Conservation (phyloP, 2,888 invertebrate genomes). For the Apamea sordens region DNA sequence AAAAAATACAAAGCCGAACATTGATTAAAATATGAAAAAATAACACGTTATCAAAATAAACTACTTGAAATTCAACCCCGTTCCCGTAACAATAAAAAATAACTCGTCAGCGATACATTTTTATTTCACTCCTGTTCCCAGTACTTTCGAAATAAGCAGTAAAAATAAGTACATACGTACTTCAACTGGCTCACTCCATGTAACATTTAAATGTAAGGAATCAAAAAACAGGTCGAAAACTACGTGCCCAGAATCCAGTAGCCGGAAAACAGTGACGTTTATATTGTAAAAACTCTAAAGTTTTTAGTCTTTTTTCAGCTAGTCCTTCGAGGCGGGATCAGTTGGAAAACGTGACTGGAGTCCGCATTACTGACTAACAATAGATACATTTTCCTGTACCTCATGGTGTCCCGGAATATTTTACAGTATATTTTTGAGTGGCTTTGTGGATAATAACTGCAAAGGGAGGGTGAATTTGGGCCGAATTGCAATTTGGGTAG, state of each 20-base stretch:
- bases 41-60: not conserved
- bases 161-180: conserved; percentile 23
- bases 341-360: conserved; percentile 54
- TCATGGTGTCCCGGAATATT: conserved; percentile 38
- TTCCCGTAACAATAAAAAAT: conserved; percentile 25
- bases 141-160: conserved; percentile 42
- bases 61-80: conserved; percentile 5
- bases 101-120: conserved; percentile 9
- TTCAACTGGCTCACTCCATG: conserved; percentile 5
- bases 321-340: conserved; percentile 38
- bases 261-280: conserved; percentile 32
- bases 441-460: conserved; percentile 41
- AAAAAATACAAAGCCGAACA: not conserved
- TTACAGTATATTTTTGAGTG: conserved; percentile 45
- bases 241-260: conserved; percentile 57
- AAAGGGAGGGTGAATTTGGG: conserved; percentile 25
- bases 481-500: conserved; percentile 4
- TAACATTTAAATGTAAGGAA: conserved; percentile 52
- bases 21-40: conserved; percentile 18
- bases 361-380: conserved; percentile 50
- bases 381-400: conserved; percentile 45
- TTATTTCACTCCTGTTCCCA: conserved; percentile 31
- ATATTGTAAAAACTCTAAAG: conserved; percentile 48
- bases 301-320: conserved; percentile 28
- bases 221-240: conserved; percentile 46